Conservation (phyloP, 2,888 invertebrate species). For the Rhimphoctona megacephalus region DNA sequence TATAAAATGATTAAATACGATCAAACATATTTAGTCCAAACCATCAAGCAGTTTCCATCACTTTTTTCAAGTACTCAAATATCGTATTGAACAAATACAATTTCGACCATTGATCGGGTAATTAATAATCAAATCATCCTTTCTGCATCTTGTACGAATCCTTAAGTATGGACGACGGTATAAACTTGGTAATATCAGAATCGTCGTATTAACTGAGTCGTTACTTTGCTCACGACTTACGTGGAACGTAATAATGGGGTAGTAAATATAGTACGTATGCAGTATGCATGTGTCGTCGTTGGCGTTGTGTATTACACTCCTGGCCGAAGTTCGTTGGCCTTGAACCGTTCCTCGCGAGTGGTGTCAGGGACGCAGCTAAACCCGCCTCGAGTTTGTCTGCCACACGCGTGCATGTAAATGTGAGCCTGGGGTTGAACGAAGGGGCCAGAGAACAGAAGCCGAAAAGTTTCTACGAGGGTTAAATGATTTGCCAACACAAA, state of each 20-base stretch:
- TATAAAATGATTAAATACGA: too few species aligned
- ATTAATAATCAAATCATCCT: slow-evolving; percentile 6
- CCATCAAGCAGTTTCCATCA: neutral
- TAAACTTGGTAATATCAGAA: slow-evolving; percentile 13
- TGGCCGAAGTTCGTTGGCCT: slow-evolving; percentile 71
- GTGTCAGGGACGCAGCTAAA: slow-evolving; percentile 67
- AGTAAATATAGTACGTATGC: slow-evolving; percentile 5
- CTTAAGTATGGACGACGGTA: neutral
- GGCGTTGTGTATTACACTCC: slow-evolving; percentile 41
- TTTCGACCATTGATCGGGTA: neutral
- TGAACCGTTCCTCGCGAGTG: slow-evolving; percentile 63
- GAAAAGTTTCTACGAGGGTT: slow-evolving; percentile 40
- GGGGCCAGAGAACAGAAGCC: slow-evolving; percentile 18
- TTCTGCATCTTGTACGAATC: slow-evolving; percentile 7
- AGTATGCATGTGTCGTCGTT: slow-evolving; percentile 22
- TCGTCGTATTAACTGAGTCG: slow-evolving; percentile 49
- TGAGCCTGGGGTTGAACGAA: slow-evolving; percentile 39
- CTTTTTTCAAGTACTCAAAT: neutral
- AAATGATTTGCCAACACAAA: slow-evolving; percentile 31
- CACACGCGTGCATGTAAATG: neutral
- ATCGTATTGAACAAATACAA: neutral
- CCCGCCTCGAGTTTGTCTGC: slow-evolving; percentile 25
- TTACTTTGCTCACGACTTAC: slow-evolving; percentile 51
- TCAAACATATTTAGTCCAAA: neutral
- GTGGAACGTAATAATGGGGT: slow-evolving; percentile 62